Conservation (phyloP, 2,888 invertebrate genomes). For the Tetrapedia diversipes region DNA sequence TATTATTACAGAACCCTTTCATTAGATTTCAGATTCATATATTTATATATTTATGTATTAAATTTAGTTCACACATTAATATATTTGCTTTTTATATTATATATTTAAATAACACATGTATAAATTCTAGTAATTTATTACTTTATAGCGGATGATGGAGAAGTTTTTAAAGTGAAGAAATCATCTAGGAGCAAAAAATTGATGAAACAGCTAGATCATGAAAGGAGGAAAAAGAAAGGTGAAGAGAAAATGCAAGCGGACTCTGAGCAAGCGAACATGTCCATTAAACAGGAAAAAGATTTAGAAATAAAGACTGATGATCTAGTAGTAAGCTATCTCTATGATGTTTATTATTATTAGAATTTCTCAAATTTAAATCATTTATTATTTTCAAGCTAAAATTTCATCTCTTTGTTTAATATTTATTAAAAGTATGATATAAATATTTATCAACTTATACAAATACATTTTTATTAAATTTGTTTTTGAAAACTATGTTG, state of each 20-base stretch:
- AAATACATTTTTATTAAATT: conserved; percentile 1
- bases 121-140: conserved; percentile 14
- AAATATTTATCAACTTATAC: conserved; percentile 12
- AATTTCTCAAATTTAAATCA: conserved; percentile 62
- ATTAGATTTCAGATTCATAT: too few species aligned
- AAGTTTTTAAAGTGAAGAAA: conserved; percentile 97
- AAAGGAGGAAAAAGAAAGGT: conserved; percentile 86
- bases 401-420: conserved; percentile 32
- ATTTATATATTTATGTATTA: background rate
- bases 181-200: conserved; percentile 96
- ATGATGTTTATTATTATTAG: conserved; percentile 81
- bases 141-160: conserved; percentile 89
- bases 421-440: conserved; percentile 34
- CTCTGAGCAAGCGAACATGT: conserved; percentile 80
- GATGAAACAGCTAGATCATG: conserved; percentile 92
- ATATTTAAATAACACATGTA: background rate
- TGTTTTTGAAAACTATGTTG: conserved; percentile 14
- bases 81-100: background rate
- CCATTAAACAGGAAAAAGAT: conserved; percentile 84
- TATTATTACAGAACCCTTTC: too few species aligned
- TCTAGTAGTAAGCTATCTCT: conserved; percentile 86
- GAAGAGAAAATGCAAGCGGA: conserved; percentile 83
- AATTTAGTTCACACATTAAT: background rate
- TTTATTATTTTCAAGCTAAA: conserved; percentile 50
- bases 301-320: conserved; percentile 89